A percentile compares a stretch with the other conserved stretches of the same genome.
Evolutionary conservation across 2,113 vertebrate species (phyloP).

Genomic region (Seriola dumerili): DNA sequence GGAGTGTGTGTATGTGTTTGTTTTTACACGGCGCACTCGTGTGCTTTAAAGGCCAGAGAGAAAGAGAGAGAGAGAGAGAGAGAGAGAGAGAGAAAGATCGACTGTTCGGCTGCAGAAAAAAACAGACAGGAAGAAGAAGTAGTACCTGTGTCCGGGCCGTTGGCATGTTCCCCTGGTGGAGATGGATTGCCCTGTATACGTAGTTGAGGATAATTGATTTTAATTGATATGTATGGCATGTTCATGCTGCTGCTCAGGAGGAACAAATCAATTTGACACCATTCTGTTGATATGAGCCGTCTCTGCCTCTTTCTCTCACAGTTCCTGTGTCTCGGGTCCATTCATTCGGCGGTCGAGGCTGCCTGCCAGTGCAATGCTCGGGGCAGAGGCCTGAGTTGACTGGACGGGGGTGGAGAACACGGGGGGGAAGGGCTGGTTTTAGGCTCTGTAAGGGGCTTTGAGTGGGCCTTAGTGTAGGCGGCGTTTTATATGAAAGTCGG

Average conservation of each 20-base stretch:
- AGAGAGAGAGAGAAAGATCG: background rate
- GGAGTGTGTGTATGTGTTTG: slow-evolving; percentile 35
- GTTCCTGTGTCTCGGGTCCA: slow-evolving; percentile 70
- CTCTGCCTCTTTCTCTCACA: slow-evolving; percentile 63
- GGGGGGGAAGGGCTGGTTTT: slow-evolving; percentile 57
- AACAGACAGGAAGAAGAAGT: background rate
- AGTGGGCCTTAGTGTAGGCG: slow-evolving; percentile 81
- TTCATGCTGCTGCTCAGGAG: slow-evolving; percentile 63
- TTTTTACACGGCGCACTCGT: slow-evolving; percentile 30
- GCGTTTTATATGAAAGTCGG: slow-evolving; percentile 80
- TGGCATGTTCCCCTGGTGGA: slow-evolving; percentile 7
- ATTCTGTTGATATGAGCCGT: slow-evolving; percentile 68
- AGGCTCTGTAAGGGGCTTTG: slow-evolving; percentile 80
- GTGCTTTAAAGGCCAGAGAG: slow-evolving; percentile 19
- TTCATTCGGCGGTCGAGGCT: slow-evolving; percentile 68
- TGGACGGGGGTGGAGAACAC: slow-evolving; percentile 69
- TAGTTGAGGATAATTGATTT: slow-evolving; percentile 51
- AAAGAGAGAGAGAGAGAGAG: background rate
- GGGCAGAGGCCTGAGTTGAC: slow-evolving; percentile 76
- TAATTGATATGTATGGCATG: slow-evolving; percentile 74
- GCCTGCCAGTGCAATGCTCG: slow-evolving; percentile 72
- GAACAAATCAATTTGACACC: slow-evolving; percentile 77
- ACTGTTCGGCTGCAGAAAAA: slow-evolving; percentile 12
- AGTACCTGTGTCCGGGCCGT: slow-evolving; percentile 18
- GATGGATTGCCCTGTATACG: slow-evolving; percentile 24